Evolutionary conservation across 2,797 vertebrate species (phyloP).

Genomic region (Alca torda): DNA sequence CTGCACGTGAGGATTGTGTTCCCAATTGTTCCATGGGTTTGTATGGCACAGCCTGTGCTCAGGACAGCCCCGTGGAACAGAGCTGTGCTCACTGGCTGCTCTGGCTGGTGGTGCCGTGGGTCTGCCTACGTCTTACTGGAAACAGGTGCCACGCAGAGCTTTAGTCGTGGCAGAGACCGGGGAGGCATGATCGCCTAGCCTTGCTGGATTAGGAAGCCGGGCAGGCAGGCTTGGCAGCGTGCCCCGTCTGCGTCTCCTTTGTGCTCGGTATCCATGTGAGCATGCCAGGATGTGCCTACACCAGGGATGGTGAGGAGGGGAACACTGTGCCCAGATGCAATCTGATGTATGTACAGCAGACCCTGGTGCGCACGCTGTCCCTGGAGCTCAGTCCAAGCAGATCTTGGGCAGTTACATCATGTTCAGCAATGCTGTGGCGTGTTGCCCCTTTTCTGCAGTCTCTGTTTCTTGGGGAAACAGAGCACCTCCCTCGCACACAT

Average conservation of each 20-base stretch:
- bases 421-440: background rate
- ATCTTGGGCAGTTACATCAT: background rate
- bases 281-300: background rate
- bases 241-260: background rate
- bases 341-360: background rate
- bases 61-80: accelerated
- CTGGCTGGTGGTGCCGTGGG: background rate
- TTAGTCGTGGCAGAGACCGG: background rate
- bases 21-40: background rate
- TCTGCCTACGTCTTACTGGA: background rate
- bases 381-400: background rate
- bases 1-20: background rate
- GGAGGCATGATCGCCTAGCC: background rate
- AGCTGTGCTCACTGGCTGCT: background rate
- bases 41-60: background rate
- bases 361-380: background rate
- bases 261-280: background rate
- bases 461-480: background rate
- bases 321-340: background rate
- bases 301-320: background rate
- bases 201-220: background rate
- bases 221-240: background rate
- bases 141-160: background rate
- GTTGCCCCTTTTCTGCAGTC: background rate
- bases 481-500: background rate